Evolutionary conservation across 1,140 invertebrate genomes (phyloP).

Genomic region (Atta texana): DNA sequence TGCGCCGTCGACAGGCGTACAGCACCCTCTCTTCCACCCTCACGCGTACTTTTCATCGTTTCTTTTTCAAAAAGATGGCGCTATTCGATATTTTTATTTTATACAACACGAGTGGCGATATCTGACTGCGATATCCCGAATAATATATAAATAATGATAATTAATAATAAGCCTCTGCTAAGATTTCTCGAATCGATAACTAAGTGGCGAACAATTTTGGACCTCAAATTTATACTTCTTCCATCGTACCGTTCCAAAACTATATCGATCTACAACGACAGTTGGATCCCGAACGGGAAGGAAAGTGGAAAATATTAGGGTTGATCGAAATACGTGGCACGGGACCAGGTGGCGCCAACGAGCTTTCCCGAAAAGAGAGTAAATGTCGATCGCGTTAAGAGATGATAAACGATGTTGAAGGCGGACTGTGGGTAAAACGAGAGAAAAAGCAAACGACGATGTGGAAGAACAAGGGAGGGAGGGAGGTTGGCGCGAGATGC

Average conservation of each 20-base stretch:
- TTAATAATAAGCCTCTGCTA: not conserved
- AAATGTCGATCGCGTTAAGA: slow-evolving; percentile 74
- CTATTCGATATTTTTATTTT: not conserved
- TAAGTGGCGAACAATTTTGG: not conserved
- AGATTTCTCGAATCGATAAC: slow-evolving; percentile 13
- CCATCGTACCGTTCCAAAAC: not conserved
- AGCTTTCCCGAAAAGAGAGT: slow-evolving; percentile 77
- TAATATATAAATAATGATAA: not conserved
- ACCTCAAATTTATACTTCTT: not conserved
- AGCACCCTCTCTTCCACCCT: slow-evolving; percentile 6
- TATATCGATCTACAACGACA: slow-evolving; percentile 69
- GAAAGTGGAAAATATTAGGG: slow-evolving; percentile 39
- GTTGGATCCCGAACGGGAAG: slow-evolving; percentile 36
- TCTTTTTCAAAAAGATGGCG: not conserved
- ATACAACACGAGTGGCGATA: not conserved
- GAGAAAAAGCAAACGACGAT: slow-evolving; percentile 28
- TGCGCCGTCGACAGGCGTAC: slow-evolving; percentile 69
- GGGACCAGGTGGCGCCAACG: slow-evolving; percentile 79
- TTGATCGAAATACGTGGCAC: slow-evolving; percentile 74
- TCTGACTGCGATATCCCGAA: not conserved
- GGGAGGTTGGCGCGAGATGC: not conserved
- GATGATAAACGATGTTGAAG: slow-evolving; percentile 71
- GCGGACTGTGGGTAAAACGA: slow-evolving; percentile 58
- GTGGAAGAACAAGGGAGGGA: not conserved
- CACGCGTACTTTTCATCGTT: not conserved